Base-by-base conservation (phyloP, 2,888 invertebrate species). In the Lasioglossum vierecki region DNA sequence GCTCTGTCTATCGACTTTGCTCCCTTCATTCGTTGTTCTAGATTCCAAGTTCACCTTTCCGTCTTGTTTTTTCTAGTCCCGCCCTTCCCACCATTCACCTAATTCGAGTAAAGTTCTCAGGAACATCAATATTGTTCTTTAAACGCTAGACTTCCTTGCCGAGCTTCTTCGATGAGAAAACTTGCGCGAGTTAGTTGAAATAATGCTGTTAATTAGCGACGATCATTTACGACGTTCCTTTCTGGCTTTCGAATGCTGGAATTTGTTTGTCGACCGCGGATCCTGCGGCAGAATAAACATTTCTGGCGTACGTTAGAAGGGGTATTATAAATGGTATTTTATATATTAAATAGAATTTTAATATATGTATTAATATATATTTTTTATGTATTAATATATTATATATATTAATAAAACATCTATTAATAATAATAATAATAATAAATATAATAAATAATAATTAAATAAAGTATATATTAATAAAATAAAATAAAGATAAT, bases 71-170 rank as follows among this genome's bases (percentile, higher is more conserved):
- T 74, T 46, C 74, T 35, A 35, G 4, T 76, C 53, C 75, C 66
- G 39, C 85, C 76, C 71, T 41, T 60, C 77, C 73, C 49, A 30
- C 63, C 76, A 83, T 81, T 79, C 76, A 26, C 75, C 66, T 88
- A 86, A 89, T 90, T 89, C 89, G 84, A 70, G 76, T 80, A 39
- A 78, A 84, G 76, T 82, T 88, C 85, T 71, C 82, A 79, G 85
- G 85, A 90, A 89, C 85, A 89, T 91, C 91, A 92, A 92, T 92
- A 92, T 91, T 92, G 89, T 92, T 90, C 90, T 87, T 89, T 79
- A 74, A 68, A 76, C 80, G 84, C 72, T 79, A 70, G 44, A 70
- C 80, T 73, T 66, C 73, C 63, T 80, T 80, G 66, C 74, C 49
- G 39, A 9, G 70, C 22, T 70, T 70, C 57, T 49, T 57, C 30